A percentile compares a stretch with the other conserved stretches of the same genome.
Evolutionary conservation across 2,113 vertebrate species (phyloP).

Genomic region (Nymphicus hollandicus): DNA sequence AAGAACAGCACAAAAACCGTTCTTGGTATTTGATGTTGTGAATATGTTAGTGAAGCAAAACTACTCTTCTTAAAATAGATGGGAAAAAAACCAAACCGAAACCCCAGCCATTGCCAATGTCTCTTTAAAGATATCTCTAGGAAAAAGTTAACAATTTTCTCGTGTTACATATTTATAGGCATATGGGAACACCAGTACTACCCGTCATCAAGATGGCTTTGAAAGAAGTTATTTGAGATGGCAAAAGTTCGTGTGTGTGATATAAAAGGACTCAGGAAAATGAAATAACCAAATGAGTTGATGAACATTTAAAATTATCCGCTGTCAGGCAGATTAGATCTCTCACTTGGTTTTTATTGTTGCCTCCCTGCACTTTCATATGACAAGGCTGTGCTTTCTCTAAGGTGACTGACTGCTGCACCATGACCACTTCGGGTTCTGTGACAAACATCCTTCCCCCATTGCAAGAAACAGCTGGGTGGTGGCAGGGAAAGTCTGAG

Average conservation of each 20-base stretch:
- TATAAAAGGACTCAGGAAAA: neutral
- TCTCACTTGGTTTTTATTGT: neutral
- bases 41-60: neutral
- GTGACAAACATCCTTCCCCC: neutral
- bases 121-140: neutral
- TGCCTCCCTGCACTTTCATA: neutral
- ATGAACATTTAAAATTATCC: neutral
- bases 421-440: neutral
- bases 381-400: neutral
- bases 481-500: neutral
- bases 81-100: neutral
- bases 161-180: neutral
- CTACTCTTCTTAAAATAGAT: neutral
- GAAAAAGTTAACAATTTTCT: neutral
- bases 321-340: neutral
- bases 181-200: neutral
- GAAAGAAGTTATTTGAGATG: neutral
- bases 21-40: neutral
- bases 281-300: neutral
- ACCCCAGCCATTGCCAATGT: neutral
- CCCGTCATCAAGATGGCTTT: neutral
- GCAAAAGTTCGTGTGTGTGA: neutral
- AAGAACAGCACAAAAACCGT: neutral
- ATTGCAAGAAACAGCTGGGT: neutral
- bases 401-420: neutral